Evolutionary conservation across 2,888 invertebrate genomes (phyloP), one percentile per base, ranked within the genome.

Genomic region (Xestoiulus laeticollis): DNA sequence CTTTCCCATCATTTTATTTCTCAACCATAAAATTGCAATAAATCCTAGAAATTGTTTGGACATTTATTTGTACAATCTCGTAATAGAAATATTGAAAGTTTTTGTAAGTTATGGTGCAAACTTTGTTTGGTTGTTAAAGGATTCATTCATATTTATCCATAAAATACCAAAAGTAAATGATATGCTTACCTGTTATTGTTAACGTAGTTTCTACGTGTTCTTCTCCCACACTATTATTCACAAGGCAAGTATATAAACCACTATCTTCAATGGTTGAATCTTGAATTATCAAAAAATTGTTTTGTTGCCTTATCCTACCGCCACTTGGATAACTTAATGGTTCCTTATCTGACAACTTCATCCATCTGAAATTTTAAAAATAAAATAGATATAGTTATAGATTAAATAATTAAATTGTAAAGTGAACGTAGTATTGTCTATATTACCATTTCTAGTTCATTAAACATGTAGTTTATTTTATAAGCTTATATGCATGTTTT

Each of bases 231-330:
- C 96, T 96, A 92, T 99, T 99, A 91, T 97, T 97, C 0, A 98
- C 98, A 89, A 98, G 96, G 92, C 98, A 98, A 89, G 97, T 93
- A 92, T 98, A 99, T 93, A 97, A 96, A 91, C 98, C 98, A 89
- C 97, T 97, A 92, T 99, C 98, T 91, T 96, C 96, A 82, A 97
- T 44, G 16, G 53, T 85, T 12, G 87, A 86, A 38, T 88, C 87
- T 87, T 88, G 83, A 84, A 88, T 88, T 32, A 88, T 44, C 14
- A 88, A 43, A 19, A 88, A 26, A 59, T 86, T 88, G 43, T 88
- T 86, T 85, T 85, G 87, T 26, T 88, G 88, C 8, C 87, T 59
- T 8, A 88, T 83, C 68, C 88, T 85, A 19, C 87, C 88, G 30
- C 43, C 59, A 10, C 19, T 32, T 26, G 78, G 88, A 53, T 86